These are phyloP conservation scores for Parazoanthus atlanticus DNA, from an alignment of 92 coral and sea anemone species.

Conservation along the genomic window DNA sequence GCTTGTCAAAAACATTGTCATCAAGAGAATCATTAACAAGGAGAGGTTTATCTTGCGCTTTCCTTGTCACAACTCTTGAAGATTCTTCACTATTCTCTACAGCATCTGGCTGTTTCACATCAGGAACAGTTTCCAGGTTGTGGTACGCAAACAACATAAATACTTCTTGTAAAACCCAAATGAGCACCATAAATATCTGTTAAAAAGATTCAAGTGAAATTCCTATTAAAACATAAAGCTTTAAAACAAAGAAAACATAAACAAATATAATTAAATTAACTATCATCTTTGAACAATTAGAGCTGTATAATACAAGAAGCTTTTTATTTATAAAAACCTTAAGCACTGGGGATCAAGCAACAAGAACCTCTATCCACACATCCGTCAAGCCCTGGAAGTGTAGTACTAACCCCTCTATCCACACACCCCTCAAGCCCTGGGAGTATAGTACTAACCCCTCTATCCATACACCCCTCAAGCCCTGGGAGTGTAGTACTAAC, in stretches of 20 bases:
- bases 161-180: conserved; percentile 84
- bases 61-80: not conserved
- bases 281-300: too few species aligned
- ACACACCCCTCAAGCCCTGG: not conserved
- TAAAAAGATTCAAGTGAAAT: not conserved
- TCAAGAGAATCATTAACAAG: not conserved
- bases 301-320: too few species aligned
- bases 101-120: not conserved
- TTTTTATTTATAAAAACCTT: not conserved
- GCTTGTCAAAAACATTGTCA: not conserved
- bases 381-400: not conserved
- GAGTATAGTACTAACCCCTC: conserved; percentile 2
- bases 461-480: not conserved
- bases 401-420: conserved; percentile 6
- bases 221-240: not conserved
- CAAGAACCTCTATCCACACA: not conserved
- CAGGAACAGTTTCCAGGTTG: conserved; percentile 63
- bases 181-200: conserved; percentile 82
- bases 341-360: not conserved
- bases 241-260: not conserved
- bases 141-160: conserved; percentile 70
- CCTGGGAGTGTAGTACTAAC: not conserved
- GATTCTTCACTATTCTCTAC: conserved; percentile 30
- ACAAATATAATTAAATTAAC: not conserved
- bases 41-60: not conserved